These are phyloP conservation scores for Apodemia zela DNA, from an alignment of 2,888 invertebrate species.

Conservation along the genomic window DNA sequence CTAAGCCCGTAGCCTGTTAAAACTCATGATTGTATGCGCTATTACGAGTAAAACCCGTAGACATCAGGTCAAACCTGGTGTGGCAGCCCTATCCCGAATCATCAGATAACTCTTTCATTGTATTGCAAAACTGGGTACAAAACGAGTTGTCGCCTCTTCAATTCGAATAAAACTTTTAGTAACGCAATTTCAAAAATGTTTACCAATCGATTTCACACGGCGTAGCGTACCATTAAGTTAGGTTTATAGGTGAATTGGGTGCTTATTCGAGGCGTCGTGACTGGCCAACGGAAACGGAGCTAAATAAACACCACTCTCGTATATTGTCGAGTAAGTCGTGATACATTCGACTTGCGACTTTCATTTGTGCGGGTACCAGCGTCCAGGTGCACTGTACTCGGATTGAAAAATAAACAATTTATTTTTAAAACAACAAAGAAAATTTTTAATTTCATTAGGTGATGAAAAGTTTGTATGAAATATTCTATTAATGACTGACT, in stretches of 20 bases:
- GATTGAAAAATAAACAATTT: not conserved
- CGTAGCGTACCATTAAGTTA: slow-evolving; percentile 12
- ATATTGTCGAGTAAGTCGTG: slow-evolving; percentile 1
- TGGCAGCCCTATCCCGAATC: too few relatives aligned
- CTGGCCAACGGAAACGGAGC: slow-evolving; percentile 29
- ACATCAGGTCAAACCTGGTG: too few relatives aligned
- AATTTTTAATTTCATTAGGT: too few relatives aligned
- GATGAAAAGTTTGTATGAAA: too few relatives aligned
- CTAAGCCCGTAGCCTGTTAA: too few relatives aligned
- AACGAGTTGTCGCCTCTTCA: not conserved
- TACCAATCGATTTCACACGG: slow-evolving; percentile 3
- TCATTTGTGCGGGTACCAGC: not conserved
- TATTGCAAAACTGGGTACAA: not conserved
- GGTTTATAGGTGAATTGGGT: slow-evolving; percentile 25
- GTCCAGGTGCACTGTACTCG: not conserved
- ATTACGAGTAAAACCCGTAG: too few relatives aligned
- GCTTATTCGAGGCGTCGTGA: slow-evolving; percentile 32
- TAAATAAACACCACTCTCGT: slow-evolving; percentile 26
- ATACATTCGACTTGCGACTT: slow-evolving; percentile 19
- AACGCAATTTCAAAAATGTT: not conserved
- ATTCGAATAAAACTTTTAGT: not conserved
- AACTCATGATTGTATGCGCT: too few relatives aligned
- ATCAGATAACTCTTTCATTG: not conserved
- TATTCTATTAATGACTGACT: too few relatives aligned
- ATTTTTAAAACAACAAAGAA: too few relatives aligned